Base-by-base conservation (phyloP, 2,888 invertebrate species). In the Autographa pulchrina region DNA sequence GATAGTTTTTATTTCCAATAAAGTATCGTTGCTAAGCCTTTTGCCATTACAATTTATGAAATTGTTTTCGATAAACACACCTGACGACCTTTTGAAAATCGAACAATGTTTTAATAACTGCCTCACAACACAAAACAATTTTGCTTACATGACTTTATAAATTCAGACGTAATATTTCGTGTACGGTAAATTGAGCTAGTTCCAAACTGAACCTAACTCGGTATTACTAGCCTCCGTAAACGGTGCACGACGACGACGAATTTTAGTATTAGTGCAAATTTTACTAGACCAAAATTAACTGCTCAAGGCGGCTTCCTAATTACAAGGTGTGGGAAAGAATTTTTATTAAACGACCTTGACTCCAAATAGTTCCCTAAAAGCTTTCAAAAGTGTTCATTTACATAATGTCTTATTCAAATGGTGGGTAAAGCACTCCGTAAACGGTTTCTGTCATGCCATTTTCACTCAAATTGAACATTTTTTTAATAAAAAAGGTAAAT, bases 401-500 rank as follows among this genome's bases (percentile, higher is more conserved):
- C 90, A 91, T 90, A 89, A 89, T 87, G 82, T 83, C 83, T 83
- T 86, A 85, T 87, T 88, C 83, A 85, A 86, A 86, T 86, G 81
- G 80, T 74, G 78, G 80, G 83, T 82, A 82, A 81, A 84, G 84
- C 85, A 84, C 82, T 85, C 74, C 71, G 75, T 84, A 86, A 89
- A 88, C 85, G 87, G 75, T 85, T 90, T 87, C 85, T 78, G 86
- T 86, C 86, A 87, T 89, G 89, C 86, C 76, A 85, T 81, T 80
- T 76, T 75, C 72, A 41, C 38, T n/a, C 38, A 13, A 38, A 61
- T 38, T 61, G 18, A 38, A 38, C 61, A 18, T 61, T 25, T 56
- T 20, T 56, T 56, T 56, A 13, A 56, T 48, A 48, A 13, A 56
- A 25, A 56, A 25, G 11, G 54, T 54, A n/a, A 38, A 48, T 14